Percentiles rank a stretch among this genome's conserved stretches.
Conservation (phyloP, 2,797 vertebrate genomes). For the Tachyglossus aculeatus region DNA sequence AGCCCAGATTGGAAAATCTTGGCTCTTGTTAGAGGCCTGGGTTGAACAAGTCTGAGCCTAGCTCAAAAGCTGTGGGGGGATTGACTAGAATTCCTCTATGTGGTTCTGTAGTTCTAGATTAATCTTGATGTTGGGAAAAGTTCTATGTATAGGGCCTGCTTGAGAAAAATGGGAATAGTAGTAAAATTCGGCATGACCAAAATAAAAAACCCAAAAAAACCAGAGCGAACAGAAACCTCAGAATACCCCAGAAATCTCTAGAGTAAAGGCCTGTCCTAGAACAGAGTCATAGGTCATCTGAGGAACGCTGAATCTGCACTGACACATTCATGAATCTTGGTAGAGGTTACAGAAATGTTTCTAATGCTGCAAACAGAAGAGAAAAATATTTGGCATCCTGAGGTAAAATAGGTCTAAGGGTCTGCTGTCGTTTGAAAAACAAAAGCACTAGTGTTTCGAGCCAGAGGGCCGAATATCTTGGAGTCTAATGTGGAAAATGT, state of each 20-base stretch:
- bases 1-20: too few species aligned
- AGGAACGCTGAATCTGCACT: neutral
- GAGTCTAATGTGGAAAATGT: slow-evolving; percentile 71
- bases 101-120: too few species aligned
- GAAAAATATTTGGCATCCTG: slow-evolving; percentile 52
- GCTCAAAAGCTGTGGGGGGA: too few species aligned
- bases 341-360: slow-evolving; percentile 44
- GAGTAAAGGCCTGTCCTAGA: too few species aligned
- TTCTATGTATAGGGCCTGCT: too few species aligned
- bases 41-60: too few species aligned
- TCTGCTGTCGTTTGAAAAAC: slow-evolving; percentile 65
- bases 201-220: neutral
- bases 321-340: neutral
- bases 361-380: slow-evolving; percentile 42
- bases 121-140: too few species aligned
- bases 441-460: slow-evolving; percentile 72
- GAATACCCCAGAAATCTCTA: neutral
- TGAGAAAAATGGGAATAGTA: too few species aligned
- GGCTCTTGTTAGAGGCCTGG: too few species aligned
- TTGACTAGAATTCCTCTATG: too few species aligned
- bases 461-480: slow-evolving; percentile 66
- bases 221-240: neutral
- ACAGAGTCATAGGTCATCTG: neutral
- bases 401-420: slow-evolving; percentile 45
- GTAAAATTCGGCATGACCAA: too few species aligned